Conservation (phyloP, 2,888 invertebrate genomes). For the Hyppa rectilinea region DNA sequence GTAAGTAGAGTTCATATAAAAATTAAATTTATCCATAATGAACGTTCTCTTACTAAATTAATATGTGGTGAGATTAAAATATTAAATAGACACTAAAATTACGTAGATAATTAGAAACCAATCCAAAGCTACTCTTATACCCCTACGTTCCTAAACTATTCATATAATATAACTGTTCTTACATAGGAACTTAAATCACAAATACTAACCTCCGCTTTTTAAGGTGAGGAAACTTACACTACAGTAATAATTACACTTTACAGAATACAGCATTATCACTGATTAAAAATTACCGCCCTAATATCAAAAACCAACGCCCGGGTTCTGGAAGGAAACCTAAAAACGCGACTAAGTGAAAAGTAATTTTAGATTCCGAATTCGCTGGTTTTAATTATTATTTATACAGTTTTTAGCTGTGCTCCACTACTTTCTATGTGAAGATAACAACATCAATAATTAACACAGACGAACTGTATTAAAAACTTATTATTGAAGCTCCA, state of each 20-base stretch:
- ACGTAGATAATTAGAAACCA: constrained; percentile 1
- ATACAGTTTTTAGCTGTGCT: background rate
- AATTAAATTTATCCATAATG: background rate
- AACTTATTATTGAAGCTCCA: background rate
- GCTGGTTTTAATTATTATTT: background rate
- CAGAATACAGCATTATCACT: constrained; percentile 16
- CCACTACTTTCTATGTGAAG: background rate
- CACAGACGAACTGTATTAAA: background rate
- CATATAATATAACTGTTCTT: constrained; percentile 4
- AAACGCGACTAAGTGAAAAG: background rate
- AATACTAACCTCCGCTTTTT: constrained; percentile 18
- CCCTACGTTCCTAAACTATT: constrained; percentile 11
- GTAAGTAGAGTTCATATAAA: constrained; percentile 2
- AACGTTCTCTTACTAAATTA: background rate
- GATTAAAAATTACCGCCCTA: constrained; percentile 13
- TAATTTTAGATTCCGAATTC: background rate
- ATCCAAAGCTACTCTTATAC: constrained; percentile 4
- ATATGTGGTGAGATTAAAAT: background rate
- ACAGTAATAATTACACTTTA: constrained; percentile 11
- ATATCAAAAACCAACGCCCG: background rate
- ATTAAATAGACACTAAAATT: constrained; percentile 14
- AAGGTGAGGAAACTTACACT: constrained; percentile 13
- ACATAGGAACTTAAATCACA: constrained; percentile 32
- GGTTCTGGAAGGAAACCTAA: constrained; percentile 8
- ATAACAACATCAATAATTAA: no score